Conservation (phyloP, 1,140 invertebrate species). For the Bursaphelenchus mucronatus region DNA sequence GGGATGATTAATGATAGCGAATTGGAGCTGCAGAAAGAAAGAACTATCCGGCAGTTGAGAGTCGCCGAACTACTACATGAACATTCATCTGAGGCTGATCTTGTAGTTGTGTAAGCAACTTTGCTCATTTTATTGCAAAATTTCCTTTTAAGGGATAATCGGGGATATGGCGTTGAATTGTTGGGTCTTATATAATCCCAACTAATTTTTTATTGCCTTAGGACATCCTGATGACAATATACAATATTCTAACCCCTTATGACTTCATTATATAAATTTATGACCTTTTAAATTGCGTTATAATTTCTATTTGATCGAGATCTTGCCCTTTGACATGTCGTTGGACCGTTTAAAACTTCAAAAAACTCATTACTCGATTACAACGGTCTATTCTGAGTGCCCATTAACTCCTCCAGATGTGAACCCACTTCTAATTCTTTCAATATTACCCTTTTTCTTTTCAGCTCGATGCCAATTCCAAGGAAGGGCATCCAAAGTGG, state of each 20-base stretch:
- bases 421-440: slow-evolving; percentile 44
- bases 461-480: slow-evolving; percentile 38
- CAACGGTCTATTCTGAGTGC: slow-evolving; percentile 29
- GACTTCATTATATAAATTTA: too few species aligned
- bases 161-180: too few species aligned
- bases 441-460: slow-evolving; percentile 40
- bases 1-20: slow-evolving; percentile 56
- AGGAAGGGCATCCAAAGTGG: too few species aligned
- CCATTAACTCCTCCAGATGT: slow-evolving; percentile 43
- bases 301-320: slow-evolving; percentile 23
- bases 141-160: too few species aligned
- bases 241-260: too few species aligned
- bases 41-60: slow-evolving; percentile 54
- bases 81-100: slow-evolving; percentile 52
- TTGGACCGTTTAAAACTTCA: too few species aligned
- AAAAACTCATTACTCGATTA: too few species aligned
- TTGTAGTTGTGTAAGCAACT: slow-evolving; percentile 49
- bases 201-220: too few species aligned
- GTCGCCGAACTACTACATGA: slow-evolving; percentile 49
- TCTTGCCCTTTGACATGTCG: neutral
- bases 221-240: too few species aligned
- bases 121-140: too few species aligned
- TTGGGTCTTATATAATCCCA: too few species aligned
- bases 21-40: slow-evolving; percentile 52
- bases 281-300: too few species aligned